Conservation (phyloP, 2,113 vertebrate species). For the Hydropotes inermis region DNA sequence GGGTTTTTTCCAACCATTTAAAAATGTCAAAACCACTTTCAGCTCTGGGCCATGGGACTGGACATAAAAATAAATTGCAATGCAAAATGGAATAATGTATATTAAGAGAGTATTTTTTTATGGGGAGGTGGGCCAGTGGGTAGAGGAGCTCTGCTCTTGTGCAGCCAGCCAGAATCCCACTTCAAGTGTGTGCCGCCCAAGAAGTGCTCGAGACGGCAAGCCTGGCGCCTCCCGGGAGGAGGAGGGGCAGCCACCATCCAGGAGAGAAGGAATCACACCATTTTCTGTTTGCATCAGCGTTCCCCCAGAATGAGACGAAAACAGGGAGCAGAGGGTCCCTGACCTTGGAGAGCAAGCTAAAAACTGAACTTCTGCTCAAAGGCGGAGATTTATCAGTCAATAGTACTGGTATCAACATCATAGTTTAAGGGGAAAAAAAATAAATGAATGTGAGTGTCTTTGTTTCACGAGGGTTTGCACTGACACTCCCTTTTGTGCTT, state of each 20-base stretch:
- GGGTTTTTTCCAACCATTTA: neutral
- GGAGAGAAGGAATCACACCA: neutral
- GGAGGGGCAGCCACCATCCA: neutral
- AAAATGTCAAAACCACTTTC: neutral
- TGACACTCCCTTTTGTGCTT: neutral
- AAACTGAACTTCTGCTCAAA: neutral
- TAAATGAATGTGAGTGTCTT: neutral
- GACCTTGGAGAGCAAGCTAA: neutral
- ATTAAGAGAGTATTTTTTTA: neutral
- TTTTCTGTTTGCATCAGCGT: neutral
- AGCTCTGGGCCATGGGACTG: neutral
- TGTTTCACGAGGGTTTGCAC: neutral
- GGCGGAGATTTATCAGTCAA: neutral
- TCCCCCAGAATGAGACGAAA: neutral
- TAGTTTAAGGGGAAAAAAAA: neutral
- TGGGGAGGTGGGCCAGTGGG: accelerated
- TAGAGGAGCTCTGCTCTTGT: accelerated
- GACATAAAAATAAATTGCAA: neutral
- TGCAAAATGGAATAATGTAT: neutral
- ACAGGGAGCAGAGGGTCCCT: neutral
- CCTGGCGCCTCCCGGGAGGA: neutral
- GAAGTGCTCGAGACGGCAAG: accelerated
- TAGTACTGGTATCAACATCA: neutral
- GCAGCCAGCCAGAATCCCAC: neutral
- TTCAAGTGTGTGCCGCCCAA: accelerated